Evolutionary conservation across 2,888 invertebrate genomes (phyloP).

Genomic region (Ormia ochracea): DNA sequence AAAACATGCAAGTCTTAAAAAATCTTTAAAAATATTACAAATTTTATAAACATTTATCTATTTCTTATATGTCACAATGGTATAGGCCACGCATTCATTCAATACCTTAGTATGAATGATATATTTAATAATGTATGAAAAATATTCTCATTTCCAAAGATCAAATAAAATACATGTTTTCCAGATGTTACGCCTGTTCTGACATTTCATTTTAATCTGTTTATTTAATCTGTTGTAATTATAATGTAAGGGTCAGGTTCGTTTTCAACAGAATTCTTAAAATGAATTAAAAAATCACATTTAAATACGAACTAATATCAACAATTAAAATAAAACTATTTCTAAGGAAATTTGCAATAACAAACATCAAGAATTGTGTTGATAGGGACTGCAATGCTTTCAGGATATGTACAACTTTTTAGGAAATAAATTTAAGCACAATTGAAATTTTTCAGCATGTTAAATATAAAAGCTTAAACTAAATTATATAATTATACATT

Average conservation of each 20-base stretch:
- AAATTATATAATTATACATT: not conserved
- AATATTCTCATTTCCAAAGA: too few relatives aligned
- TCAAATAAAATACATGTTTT: constrained; percentile 26
- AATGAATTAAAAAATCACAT: constrained; percentile 47
- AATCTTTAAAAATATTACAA: too few relatives aligned
- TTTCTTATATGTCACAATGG: too few relatives aligned
- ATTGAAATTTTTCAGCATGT: not conserved
- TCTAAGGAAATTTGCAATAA: constrained; percentile 22
- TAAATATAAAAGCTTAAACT: constrained; percentile 15
- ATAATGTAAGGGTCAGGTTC: constrained; percentile 21
- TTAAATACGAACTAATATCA: constrained; percentile 59
- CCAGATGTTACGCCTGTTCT: constrained; percentile 40
- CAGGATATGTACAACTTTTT: constrained; percentile 4
- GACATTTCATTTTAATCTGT: constrained; percentile 51
- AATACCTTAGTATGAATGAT: too few relatives aligned
- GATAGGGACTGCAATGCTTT: not conserved
- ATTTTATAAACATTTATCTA: too few relatives aligned
- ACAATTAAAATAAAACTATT: constrained; percentile 28
- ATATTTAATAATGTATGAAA: too few relatives aligned
- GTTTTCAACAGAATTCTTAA: constrained; percentile 24
- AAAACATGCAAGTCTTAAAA: too few relatives aligned
- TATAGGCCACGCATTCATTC: too few relatives aligned
- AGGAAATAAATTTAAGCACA: not conserved
- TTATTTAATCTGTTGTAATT: constrained; percentile 19
- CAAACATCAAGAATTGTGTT: constrained; percentile 7